Conservation (phyloP, 2,113 vertebrate species). For the Rutilus rutilus region DNA sequence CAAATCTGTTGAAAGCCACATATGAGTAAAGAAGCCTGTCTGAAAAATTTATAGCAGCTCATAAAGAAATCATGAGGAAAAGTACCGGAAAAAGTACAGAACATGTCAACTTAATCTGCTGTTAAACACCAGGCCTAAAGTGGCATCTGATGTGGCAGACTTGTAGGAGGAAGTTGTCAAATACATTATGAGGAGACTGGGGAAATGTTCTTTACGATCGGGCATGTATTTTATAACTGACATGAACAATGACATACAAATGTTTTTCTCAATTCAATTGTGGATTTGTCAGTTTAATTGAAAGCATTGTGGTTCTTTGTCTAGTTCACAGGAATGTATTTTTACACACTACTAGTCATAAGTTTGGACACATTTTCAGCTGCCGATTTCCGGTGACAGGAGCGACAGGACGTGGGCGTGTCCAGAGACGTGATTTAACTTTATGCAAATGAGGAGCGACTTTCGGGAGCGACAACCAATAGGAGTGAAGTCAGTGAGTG, state of each 20-base stretch:
- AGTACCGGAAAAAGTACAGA: constrained; percentile 9
- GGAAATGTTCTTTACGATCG: neutral
- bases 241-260: constrained; percentile 27
- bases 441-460: no score
- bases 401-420: no score
- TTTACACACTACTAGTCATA: neutral
- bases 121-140: neutral
- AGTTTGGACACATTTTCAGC: neutral
- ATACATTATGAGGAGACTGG: constrained; percentile 10
- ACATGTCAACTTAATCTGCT: constrained; percentile 28
- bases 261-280: neutral
- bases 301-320: neutral
- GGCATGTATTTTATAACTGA: constrained; percentile 17
- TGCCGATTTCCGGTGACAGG: no score
- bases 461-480: no score
- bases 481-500: no score
- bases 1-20: constrained; percentile 53
- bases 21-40: constrained; percentile 64
- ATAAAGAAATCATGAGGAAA: constrained; percentile 70
- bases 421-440: no score
- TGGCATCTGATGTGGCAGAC: constrained; percentile 32
- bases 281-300: neutral
- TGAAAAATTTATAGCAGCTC: constrained; percentile 72
- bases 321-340: neutral
- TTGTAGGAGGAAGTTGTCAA: constrained; percentile 15